phyloP scores from a whole-genome alignment of 2,888 invertebrate species.

The Tachina grossa region DNA sequence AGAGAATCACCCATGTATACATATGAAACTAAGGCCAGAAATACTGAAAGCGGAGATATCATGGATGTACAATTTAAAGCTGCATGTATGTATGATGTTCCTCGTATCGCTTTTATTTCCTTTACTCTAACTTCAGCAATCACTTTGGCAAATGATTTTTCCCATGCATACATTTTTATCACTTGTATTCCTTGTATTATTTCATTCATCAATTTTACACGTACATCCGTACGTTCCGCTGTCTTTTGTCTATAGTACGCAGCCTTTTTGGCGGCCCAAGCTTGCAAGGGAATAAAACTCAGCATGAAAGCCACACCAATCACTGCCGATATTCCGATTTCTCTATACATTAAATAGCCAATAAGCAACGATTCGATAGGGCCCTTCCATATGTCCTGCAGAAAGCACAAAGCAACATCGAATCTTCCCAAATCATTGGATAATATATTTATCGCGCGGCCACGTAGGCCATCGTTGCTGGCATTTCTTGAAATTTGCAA shows the following conservation, averaged over 20 bases:
- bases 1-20: constrained; percentile 86
- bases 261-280: constrained; percentile 88
- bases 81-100: constrained; percentile 87
- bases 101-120: constrained; percentile 87
- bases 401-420: constrained; percentile 93
- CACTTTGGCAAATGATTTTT: constrained; percentile 89
- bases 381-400: constrained; percentile 96
- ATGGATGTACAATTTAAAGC: constrained; percentile 89
- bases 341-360: constrained; percentile 84
- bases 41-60: constrained; percentile 90
- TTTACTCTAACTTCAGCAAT: constrained; percentile 89
- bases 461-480: constrained; percentile 92
- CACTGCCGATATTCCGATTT: constrained; percentile 87
- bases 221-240: constrained; percentile 91
- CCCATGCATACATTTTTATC: constrained; percentile 96
- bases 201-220: constrained; percentile 95
- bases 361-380: constrained; percentile 85
- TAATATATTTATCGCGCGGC: constrained; percentile 92
- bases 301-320: constrained; percentile 88
- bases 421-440: constrained; percentile 97
- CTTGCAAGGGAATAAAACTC: constrained; percentile 89
- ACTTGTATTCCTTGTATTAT: constrained; percentile 92
- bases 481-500: constrained; percentile 90
- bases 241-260: constrained; percentile 87
- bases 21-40: constrained; percentile 89